Conservation (phyloP, 2,113 vertebrate genomes). For the Natator depressus region DNA sequence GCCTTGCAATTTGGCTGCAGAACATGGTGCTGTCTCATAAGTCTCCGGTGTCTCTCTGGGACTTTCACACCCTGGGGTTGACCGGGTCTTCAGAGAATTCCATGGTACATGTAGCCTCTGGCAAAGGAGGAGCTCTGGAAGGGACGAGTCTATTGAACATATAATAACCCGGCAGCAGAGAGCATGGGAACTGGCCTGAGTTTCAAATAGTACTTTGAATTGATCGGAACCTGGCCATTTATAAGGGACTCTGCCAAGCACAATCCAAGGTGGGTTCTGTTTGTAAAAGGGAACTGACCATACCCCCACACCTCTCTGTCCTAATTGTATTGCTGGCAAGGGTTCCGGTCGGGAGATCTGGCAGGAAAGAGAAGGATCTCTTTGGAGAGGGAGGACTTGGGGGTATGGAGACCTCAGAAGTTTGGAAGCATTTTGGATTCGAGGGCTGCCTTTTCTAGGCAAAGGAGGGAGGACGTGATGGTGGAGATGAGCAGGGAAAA, state of each 20-base stretch:
- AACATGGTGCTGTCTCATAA: not conserved
- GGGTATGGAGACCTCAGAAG: constrained; percentile 55
- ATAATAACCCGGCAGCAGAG: not conserved
- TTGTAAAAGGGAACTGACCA: fast-evolving
- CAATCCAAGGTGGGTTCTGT: not conserved
- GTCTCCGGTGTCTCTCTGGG: fast-evolving
- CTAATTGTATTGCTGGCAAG: not conserved
- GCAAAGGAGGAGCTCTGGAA: not conserved
- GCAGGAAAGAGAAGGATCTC: constrained; percentile 17
- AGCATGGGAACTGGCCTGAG: not conserved
- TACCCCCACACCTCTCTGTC: not conserved
- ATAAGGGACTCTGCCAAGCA: fast-evolving
- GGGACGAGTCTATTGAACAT: not conserved
- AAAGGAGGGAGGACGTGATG: not conserved
- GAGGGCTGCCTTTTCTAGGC: not conserved
- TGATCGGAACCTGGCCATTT: not conserved
- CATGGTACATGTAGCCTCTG: not conserved
- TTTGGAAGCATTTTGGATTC: not conserved
- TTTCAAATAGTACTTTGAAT: fast-evolving
- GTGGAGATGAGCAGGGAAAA: not conserved
- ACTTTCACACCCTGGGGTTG: not conserved
- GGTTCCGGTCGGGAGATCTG: constrained; percentile 10
- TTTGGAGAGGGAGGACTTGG: not conserved
- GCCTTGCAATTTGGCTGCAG: not conserved
- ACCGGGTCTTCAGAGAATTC: not conserved